Evolutionary conservation across 2,797 vertebrate genomes (phyloP), one percentile per base, ranked within the genome.

Genomic region (Peromyscus attwateri): DNA sequence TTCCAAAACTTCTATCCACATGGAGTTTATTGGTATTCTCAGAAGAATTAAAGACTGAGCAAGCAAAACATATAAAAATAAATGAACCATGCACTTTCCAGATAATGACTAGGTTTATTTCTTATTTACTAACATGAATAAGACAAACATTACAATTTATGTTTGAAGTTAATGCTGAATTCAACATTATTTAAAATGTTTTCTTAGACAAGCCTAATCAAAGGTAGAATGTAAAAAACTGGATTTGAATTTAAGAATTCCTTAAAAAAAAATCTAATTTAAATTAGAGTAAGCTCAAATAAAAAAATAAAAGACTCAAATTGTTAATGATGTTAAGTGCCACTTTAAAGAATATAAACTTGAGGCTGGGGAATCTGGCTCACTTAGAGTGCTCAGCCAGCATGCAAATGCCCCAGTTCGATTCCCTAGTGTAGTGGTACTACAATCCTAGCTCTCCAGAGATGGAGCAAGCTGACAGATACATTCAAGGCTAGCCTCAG

Each of bases 81-180:
- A 96, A 89, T 37, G 55, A 97, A 95, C 46, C 76, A 79, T 62
- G 7, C 29, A 77, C 34, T 93, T 95, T 94, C 73, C 70, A 89
- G 70, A 62, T 76, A 95, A 96, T 83, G 25, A 40, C 31, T 34
- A 89, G 12, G 82, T 62, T 87, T 77, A 52, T 70, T 87, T 87
- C 40, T 92, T 82, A 87, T 57, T 95, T 95, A 91, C 43, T 96
- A 43, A 96, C 9, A 97, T 21, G 11, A 75, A 17, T 87, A 75
- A 89, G 77, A 90, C n/a, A 89, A 73, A 94, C 40, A 87, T 17
- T 85, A 92, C 64, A 80, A 90, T 70, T 92, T 93, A 83, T 82
- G 16, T 80, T 94, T 92, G 85, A 87, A 96, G 68, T 94, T 95
- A 94, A 94, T 79, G 66, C 21, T 31, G 2, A 92, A 92, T 89